These are phyloP conservation scores for Choloepus didactylus DNA, from an alignment of 2,797 vertebrate genomes.

Conservation along the genomic window DNA sequence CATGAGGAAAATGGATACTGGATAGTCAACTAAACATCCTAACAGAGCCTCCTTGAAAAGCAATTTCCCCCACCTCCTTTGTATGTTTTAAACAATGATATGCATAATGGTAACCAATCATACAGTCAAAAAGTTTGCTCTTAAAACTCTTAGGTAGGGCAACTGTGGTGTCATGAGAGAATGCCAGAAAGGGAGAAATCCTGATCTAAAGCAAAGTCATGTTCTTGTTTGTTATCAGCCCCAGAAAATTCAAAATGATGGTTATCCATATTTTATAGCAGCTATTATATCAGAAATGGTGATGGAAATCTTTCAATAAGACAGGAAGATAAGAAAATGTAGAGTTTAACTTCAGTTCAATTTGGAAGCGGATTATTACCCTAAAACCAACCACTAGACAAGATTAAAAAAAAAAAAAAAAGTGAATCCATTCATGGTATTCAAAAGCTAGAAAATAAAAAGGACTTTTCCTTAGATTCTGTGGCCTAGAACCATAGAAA, in stretches of 20 bases:
- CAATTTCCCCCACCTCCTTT: background rate
- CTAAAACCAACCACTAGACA: background rate
- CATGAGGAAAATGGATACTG: background rate
- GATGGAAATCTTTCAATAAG: background rate
- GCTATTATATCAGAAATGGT: background rate
- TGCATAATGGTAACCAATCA: background rate
- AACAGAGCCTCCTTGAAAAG: background rate
- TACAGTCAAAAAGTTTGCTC: background rate
- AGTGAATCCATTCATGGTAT: background rate
- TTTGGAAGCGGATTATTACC: background rate
- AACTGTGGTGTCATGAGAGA: background rate
- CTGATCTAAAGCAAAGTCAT: background rate
- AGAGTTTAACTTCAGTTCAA: slow-evolving; percentile 39
- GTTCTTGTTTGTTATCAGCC: background rate
- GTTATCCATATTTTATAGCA: background rate
- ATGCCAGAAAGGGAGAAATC: background rate
- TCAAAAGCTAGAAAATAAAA: background rate
- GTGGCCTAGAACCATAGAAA: background rate
- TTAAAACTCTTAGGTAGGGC: background rate
- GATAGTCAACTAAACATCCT: background rate
- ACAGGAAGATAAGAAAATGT: background rate
- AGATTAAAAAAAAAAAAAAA: background rate
- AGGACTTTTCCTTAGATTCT: background rate
- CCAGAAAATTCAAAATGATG: background rate
- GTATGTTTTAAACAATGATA: background rate